A percentile compares a stretch with the other conserved stretches of the same genome.
phyloP scores from a whole-genome alignment of 1,140 invertebrate genomes.

The Propsilocerus akamusi region DNA sequence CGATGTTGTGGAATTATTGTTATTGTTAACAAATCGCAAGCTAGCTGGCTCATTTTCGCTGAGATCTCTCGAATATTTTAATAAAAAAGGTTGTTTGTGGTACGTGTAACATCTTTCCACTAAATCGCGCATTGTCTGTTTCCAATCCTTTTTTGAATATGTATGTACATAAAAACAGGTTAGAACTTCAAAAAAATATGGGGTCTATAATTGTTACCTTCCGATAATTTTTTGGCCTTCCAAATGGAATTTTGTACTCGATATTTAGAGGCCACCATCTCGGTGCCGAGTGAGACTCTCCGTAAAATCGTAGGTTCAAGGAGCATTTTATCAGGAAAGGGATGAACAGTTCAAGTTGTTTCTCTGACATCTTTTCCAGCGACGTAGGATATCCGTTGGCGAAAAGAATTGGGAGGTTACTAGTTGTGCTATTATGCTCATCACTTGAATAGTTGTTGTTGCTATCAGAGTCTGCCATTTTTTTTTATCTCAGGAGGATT shows the following conservation, averaged over 20 bases:
- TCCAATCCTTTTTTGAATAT: too few relatives aligned
- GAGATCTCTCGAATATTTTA: constrained; percentile 48
- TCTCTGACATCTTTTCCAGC: constrained; percentile 36
- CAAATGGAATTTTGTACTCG: constrained; percentile 38
- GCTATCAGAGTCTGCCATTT: background rate
- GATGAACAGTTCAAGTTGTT: constrained; percentile 45
- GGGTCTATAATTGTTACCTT: constrained; percentile 21
- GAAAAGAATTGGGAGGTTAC: constrained; percentile 42
- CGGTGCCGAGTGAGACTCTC: constrained; percentile 23
- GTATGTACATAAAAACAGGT: constrained; percentile 10
- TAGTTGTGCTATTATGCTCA: constrained; percentile 28
- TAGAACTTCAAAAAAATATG: constrained; percentile 5
- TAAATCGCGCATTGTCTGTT: constrained; percentile 38
- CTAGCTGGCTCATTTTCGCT: constrained; percentile 39
- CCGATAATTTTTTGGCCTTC: constrained; percentile 27
- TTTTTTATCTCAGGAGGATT: too few relatives aligned
- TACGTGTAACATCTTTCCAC: constrained; percentile 49
- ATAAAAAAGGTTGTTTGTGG: constrained; percentile 47
- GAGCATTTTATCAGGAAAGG: constrained; percentile 57
- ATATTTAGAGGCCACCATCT: constrained; percentile 50
- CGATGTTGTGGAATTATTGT: constrained; percentile 51
- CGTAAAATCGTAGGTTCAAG: constrained; percentile 34
- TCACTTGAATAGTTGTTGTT: constrained; percentile 10
- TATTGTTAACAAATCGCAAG: constrained; percentile 48
- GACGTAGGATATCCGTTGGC: constrained; percentile 47